Percentiles rank a stretch among this genome's conserved stretches.
Conservation (phyloP, 2,113 vertebrate genomes). For the Canis aureus region DNA sequence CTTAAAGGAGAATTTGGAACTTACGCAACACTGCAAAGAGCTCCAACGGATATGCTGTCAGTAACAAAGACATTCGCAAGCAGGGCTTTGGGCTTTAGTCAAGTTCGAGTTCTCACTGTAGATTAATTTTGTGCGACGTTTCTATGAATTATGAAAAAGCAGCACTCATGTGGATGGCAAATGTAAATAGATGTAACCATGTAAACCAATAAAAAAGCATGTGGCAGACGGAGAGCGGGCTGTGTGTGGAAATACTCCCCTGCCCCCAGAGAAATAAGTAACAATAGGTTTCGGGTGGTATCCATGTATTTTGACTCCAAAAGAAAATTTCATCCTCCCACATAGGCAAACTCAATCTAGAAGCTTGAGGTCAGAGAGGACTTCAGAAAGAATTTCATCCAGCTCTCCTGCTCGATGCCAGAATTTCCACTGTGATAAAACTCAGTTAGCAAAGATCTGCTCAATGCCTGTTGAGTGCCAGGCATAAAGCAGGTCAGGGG, state of each 20-base stretch:
- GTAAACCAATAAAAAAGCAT: slow-evolving; percentile 80
- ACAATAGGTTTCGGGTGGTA: slow-evolving; percentile 35
- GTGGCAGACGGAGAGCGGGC: slow-evolving; percentile 57
- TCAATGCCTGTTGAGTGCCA: not conserved
- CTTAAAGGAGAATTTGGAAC: slow-evolving; percentile 83
- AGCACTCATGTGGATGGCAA: slow-evolving; percentile 71
- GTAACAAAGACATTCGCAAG: slow-evolving; percentile 83
- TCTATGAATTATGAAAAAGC: slow-evolving; percentile 88
- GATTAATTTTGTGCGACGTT: slow-evolving; percentile 85
- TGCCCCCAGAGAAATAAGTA: slow-evolving; percentile 67
- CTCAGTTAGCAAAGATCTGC: not conserved
- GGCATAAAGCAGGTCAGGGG: not conserved
- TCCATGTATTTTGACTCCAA: not conserved
- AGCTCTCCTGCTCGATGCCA: not conserved
- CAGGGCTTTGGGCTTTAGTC: slow-evolving; percentile 82
- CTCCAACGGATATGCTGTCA: slow-evolving; percentile 76
- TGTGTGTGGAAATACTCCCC: slow-evolving; percentile 27
- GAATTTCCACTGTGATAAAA: slow-evolving; percentile 38
- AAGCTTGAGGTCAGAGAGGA: slow-evolving; percentile 9
- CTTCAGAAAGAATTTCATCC: not conserved
- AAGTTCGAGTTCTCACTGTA: slow-evolving; percentile 73
- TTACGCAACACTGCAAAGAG: slow-evolving; percentile 76
- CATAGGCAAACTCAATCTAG: slow-evolving; percentile 62
- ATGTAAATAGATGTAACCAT: slow-evolving; percentile 82
- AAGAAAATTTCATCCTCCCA: slow-evolving; percentile 58